phyloP scores from a whole-genome alignment of 2,888 invertebrate genomes.

The Elegia similella region DNA sequence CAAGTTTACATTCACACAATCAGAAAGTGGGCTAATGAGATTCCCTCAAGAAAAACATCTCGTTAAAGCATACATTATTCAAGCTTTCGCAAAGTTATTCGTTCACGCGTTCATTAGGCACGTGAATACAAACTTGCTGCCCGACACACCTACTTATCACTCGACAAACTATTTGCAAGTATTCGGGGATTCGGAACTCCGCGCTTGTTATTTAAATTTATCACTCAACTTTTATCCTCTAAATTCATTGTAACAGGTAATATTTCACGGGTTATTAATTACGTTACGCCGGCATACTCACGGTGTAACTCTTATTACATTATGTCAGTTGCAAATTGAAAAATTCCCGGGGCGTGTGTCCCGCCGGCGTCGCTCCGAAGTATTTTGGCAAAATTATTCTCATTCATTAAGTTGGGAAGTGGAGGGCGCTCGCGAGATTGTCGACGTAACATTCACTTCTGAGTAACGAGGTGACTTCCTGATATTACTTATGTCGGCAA shows the following conservation, averaged over 20 bases:
- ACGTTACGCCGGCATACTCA: slow-evolving; percentile 74
- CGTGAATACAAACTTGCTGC: slow-evolving; percentile 70
- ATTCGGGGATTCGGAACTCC: slow-evolving; percentile 58
- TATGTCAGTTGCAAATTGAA: slow-evolving; percentile 81
- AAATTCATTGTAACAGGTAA: slow-evolving; percentile 80
- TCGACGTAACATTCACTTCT: slow-evolving; percentile 76
- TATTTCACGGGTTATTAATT: slow-evolving; percentile 81
- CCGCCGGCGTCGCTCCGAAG: slow-evolving; percentile 74
- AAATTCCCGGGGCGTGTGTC: slow-evolving; percentile 81
- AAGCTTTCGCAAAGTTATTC: slow-evolving; percentile 77
- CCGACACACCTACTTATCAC: slow-evolving; percentile 72
- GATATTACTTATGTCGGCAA: slow-evolving; percentile 76
- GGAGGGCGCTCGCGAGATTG: slow-evolving; percentile 74
- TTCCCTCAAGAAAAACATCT: slow-evolving; percentile 81
- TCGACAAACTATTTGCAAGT: slow-evolving; percentile 75
- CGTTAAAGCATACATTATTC: slow-evolving; percentile 81
- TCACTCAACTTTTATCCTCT: slow-evolving; percentile 80
- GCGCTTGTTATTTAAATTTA: slow-evolving; percentile 78
- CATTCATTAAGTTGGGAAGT: slow-evolving; percentile 79
- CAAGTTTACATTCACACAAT: slow-evolving; percentile 78
- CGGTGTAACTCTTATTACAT: slow-evolving; percentile 81
- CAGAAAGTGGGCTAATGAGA: slow-evolving; percentile 80
- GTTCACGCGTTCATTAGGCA: slow-evolving; percentile 79
- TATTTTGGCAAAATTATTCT: slow-evolving; percentile 81
- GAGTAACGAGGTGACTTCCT: slow-evolving; percentile 79